Conservation (phyloP, 1,140 invertebrate species). For the Aphaenogaster rudis region DNA sequence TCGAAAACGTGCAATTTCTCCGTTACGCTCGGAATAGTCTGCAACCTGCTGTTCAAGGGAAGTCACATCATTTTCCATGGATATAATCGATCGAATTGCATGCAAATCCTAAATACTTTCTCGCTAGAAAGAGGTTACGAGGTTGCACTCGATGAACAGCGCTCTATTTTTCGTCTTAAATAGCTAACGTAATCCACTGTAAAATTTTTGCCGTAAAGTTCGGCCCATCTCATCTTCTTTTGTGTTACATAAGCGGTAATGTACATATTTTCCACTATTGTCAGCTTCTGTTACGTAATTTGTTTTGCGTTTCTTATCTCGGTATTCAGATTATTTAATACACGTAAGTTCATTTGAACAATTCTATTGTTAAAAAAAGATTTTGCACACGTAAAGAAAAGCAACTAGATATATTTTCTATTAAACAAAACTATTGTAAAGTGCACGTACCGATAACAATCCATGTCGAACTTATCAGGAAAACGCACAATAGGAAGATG, state of each 20-base stretch:
- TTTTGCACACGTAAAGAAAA: background rate
- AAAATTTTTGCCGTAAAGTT: constrained; percentile 3
- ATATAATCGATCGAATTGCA: constrained; percentile 58
- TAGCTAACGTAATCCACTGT: background rate
- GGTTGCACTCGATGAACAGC: constrained; percentile 34
- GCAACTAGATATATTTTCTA: background rate
- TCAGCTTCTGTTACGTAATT: background rate
- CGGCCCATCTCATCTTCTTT: background rate
- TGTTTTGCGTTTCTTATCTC: background rate
- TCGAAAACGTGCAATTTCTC: constrained; percentile 54
- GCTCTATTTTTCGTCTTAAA: constrained; percentile 63
- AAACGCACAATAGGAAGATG: constrained; percentile 56
- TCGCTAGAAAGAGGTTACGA: constrained; percentile 68
- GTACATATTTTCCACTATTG: background rate
- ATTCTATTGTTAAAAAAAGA: background rate
- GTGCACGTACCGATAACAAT: constrained; percentile 65
- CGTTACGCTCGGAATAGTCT: constrained; percentile 39
- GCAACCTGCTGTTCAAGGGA: constrained; percentile 6
- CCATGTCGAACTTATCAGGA: constrained; percentile 48
- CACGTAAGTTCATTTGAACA: background rate
- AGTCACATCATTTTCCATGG: constrained; percentile 48
- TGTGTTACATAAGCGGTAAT: background rate
- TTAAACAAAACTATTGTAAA: background rate
- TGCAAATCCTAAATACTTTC: constrained; percentile 69
- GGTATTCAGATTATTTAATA: constrained; percentile 8